Percentiles rank a stretch among this genome's conserved stretches.
Evolutionary conservation across 2,888 invertebrate genomes (phyloP).

Genomic region (Unio pictorum): DNA sequence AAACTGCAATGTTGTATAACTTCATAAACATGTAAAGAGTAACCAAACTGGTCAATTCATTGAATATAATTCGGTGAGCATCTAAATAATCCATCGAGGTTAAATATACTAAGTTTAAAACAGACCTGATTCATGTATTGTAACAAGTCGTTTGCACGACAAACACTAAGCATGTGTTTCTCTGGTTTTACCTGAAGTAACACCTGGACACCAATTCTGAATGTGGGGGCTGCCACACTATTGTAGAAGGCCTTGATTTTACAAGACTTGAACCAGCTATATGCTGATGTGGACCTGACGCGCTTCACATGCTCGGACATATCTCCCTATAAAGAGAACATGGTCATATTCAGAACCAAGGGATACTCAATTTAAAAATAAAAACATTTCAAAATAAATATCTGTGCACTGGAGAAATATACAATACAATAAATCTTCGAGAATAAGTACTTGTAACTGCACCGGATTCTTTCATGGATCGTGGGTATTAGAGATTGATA

Average conservation of each 20-base stretch:
- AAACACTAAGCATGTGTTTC: not conserved
- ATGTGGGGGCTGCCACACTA: constrained; percentile 68
- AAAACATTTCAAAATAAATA: not conserved
- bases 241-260: constrained; percentile 95
- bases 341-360: not conserved
- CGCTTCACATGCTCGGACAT: constrained; percentile 50
- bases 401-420: too few species aligned
- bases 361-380: not conserved
- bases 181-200: constrained; percentile 81
- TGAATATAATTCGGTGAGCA: too few species aligned
- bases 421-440: too few species aligned
- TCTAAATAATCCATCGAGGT: too few species aligned
- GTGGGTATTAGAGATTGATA: not conserved
- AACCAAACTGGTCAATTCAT: too few species aligned
- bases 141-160: not conserved
- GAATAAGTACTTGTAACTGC: too few species aligned
- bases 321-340: constrained; percentile 42
- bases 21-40: too few species aligned
- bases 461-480: too few species aligned
- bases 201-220: constrained; percentile 81
- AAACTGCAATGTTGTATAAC: too few species aligned
- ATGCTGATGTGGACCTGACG: constrained; percentile 64
- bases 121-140: too few species aligned
- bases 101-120: too few species aligned
- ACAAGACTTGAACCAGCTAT: constrained; percentile 84